phyloP scores from a whole-genome alignment of 2,888 invertebrate species.

The Heteromyza rotundicornis region DNA sequence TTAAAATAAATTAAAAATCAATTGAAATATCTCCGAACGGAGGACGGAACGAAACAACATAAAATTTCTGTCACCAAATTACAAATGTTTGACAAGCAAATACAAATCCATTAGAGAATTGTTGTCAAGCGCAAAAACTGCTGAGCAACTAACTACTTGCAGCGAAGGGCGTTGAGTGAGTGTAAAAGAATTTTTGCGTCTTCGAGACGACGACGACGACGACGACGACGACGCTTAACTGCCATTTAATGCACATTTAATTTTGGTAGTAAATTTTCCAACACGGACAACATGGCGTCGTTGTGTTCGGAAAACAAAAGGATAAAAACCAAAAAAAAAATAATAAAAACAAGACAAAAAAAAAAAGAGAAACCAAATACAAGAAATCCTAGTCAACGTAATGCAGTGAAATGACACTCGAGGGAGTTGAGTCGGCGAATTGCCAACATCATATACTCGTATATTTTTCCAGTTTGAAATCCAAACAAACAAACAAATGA shows the following conservation, averaged over 20 bases:
- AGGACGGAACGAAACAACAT: not conserved
- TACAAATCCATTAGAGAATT: constrained; percentile 30
- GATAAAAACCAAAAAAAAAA: too few species aligned
- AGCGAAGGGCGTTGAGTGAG: not conserved
- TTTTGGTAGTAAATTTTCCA: constrained; percentile 50
- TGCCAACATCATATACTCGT: not conserved
- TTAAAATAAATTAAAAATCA: constrained; percentile 48
- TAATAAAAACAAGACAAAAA: too few species aligned
- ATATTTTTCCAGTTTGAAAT: not conserved
- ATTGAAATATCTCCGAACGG: constrained; percentile 29
- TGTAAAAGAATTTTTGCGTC: too few species aligned
- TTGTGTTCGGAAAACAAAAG: too few species aligned
- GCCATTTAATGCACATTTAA: constrained; percentile 57
- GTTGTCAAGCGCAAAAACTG: constrained; percentile 8
- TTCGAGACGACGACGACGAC: not conserved
- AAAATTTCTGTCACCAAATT: constrained; percentile 35
- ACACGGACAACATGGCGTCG: constrained; percentile 21
- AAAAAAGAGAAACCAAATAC: too few species aligned
- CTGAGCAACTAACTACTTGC: not conserved
- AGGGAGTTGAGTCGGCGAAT: constrained; percentile 15
- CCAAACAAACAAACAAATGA: constrained; percentile 8
- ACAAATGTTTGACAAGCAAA: constrained; percentile 42
- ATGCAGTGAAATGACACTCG: constrained; percentile 20
- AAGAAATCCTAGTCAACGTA: not conserved
- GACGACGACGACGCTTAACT: constrained; percentile 39